These are phyloP conservation scores for Hucho hucho DNA, from an alignment of 2,113 vertebrate species.

Conservation along the genomic window DNA sequence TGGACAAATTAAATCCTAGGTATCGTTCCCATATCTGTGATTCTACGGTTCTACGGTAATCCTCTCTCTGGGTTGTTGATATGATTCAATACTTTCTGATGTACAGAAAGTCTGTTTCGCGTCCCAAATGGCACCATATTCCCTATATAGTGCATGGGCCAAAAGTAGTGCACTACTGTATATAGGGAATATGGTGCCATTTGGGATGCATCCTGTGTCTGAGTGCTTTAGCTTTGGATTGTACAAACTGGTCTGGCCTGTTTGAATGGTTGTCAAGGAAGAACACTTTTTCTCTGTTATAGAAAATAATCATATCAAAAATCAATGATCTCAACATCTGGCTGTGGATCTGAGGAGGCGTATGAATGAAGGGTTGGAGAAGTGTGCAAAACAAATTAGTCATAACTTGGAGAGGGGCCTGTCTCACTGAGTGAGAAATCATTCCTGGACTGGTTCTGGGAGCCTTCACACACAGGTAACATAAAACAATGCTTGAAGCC, in stretches of 20 bases:
- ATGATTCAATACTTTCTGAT: background rate
- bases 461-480: background rate
- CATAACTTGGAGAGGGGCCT: background rate
- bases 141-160: background rate
- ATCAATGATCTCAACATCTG: background rate
- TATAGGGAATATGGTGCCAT: slow-evolving; percentile 21
- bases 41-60: background rate
- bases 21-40: background rate
- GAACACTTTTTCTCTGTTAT: background rate
- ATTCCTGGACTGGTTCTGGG: background rate
- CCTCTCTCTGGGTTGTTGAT: background rate
- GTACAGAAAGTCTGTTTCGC: too few relatives aligned
- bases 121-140: too few relatives aligned
- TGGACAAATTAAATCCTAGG: slow-evolving; percentile 9
- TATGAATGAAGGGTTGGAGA: background rate
- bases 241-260: slow-evolving; percentile 20
- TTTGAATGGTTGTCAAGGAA: slow-evolving; percentile 20
- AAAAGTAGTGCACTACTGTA: background rate
- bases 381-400: background rate
- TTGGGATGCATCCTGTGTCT: background rate
- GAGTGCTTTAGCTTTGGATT: slow-evolving; percentile 24
- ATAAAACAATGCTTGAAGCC: too few relatives aligned
- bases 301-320: too few relatives aligned
- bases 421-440: slow-evolving; percentile 1
- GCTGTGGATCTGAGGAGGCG: background rate